A percentile compares a stretch with the other conserved stretches of the same genome.
These are phyloP conservation scores for Neotoxoptera formosana DNA, from an alignment of 1,140 invertebrate genomes.

Conservation along the genomic window DNA sequence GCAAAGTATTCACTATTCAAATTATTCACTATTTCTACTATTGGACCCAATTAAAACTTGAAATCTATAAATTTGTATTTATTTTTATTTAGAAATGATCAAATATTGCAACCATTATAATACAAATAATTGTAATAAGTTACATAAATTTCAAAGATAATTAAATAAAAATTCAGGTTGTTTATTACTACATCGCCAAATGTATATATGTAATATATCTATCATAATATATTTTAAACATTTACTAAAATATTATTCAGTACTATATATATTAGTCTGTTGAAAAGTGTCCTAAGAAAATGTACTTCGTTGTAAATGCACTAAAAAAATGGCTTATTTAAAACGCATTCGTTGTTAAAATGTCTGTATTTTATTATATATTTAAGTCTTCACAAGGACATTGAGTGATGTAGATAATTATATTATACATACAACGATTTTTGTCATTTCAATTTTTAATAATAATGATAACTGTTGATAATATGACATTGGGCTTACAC, in stretches of 20 bases:
- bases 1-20: background rate
- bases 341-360: background rate
- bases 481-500: background rate
- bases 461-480: conserved; percentile 9
- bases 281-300: background rate
- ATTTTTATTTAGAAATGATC: background rate
- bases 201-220: background rate
- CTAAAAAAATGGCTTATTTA: background rate
- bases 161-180: background rate
- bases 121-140: background rate
- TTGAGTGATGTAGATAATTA: background rate
- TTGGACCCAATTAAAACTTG: background rate
- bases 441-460: conserved; percentile 12
- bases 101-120: background rate
- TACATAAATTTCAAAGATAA: background rate
- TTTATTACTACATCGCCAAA: background rate
- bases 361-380: background rate
- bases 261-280: background rate
- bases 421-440: background rate
- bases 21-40: no score
- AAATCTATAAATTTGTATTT: no score
- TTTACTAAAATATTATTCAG: background rate
- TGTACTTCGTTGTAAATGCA: background rate
- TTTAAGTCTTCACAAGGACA: background rate
- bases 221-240: background rate